phyloP scores from a whole-genome alignment of 2,113 vertebrate genomes.

The Tringa solitaria region DNA sequence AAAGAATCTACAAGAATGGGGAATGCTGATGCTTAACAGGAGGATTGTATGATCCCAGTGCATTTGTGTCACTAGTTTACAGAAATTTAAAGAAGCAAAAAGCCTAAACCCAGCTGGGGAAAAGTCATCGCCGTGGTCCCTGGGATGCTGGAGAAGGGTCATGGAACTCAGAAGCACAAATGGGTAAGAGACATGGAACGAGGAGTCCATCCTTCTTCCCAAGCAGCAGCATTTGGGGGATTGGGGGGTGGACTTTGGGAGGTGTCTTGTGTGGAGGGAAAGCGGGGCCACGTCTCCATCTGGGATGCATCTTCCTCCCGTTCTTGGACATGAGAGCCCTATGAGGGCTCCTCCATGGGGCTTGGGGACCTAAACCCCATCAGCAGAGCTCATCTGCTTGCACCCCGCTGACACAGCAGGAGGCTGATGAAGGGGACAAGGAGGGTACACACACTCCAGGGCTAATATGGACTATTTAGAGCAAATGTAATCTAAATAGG shows the following conservation, averaged over 20 bases:
- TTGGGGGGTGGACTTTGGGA: too few species aligned
- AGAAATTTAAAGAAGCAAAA: background rate
- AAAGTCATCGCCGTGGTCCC: background rate
- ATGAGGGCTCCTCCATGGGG: background rate
- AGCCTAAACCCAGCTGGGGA: background rate
- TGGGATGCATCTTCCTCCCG: background rate
- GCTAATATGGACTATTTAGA: conserved; percentile 2
- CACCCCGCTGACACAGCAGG: background rate
- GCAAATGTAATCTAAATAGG: conserved; percentile 3
- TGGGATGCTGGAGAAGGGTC: background rate
- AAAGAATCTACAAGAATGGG: background rate
- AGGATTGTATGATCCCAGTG: background rate
- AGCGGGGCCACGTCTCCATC: background rate
- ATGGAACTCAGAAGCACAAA: background rate
- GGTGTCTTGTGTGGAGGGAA: background rate
- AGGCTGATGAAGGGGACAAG: background rate
- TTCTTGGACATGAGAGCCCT: background rate
- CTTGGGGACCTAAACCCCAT: background rate
- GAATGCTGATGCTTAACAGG: background rate
- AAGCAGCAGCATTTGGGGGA: background rate
- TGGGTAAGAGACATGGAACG: fast-evolving
- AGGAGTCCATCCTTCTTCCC: background rate
- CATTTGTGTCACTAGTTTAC: background rate
- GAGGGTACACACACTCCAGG: background rate
- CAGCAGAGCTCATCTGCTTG: background rate